Conservation (phyloP, 1,140 invertebrate genomes). For the Dryas iulia region DNA sequence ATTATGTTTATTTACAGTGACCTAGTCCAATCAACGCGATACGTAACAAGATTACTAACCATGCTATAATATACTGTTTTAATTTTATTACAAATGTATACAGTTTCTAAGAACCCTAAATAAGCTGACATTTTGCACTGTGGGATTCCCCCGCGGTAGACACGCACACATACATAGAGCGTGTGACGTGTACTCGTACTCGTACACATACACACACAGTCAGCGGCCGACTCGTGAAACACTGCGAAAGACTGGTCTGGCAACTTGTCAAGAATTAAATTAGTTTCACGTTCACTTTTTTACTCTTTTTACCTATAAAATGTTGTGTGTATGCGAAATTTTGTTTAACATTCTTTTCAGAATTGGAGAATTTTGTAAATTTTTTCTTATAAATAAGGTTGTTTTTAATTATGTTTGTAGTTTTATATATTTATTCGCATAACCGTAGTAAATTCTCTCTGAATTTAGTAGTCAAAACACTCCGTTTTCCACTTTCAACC, state of each 20-base stretch:
- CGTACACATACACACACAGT: slow-evolving; percentile 10
- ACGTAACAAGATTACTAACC: neutral
- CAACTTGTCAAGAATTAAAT: slow-evolving; percentile 7
- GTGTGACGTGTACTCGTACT: too few species aligned
- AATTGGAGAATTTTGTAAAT: too few species aligned
- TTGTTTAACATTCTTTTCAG: too few species aligned
- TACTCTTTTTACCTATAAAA: neutral
- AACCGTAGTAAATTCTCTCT: too few species aligned
- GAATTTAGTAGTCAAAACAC: too few species aligned
- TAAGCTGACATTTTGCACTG: slow-evolving; percentile 52
- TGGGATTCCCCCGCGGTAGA: slow-evolving; percentile 56
- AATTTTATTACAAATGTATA: neutral
- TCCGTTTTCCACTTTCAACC: too few species aligned
- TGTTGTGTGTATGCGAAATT: neutral
- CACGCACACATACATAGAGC: slow-evolving; percentile 20
- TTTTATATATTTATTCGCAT: too few species aligned
- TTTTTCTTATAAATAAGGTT: too few species aligned
- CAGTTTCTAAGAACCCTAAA: slow-evolving; percentile 32
- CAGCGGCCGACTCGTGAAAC: neutral
- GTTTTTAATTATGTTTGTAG: too few species aligned
- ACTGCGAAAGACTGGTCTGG: slow-evolving; percentile 13
- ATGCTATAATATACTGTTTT: neutral
- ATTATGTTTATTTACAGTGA: too few species aligned
- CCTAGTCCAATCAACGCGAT: too few species aligned
- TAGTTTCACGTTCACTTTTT: neutral